phyloP scores from a whole-genome alignment of 2,888 invertebrate genomes.

The Sphinx pinastri region DNA sequence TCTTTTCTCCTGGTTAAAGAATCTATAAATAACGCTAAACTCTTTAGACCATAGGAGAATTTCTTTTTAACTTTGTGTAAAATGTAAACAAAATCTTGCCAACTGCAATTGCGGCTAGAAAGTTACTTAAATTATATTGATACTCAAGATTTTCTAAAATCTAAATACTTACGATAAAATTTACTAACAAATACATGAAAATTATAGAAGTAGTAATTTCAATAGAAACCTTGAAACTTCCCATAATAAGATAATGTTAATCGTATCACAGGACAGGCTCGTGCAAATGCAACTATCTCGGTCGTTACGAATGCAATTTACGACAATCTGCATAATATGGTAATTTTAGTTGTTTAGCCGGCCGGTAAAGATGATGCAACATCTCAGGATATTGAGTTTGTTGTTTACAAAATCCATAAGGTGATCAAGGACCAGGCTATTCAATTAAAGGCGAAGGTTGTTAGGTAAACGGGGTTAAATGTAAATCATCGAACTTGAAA shows the following conservation, averaged over 20 bases:
- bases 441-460: conserved; percentile 14
- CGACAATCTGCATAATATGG: conserved; percentile 36
- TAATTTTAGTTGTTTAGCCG: conserved; percentile 38
- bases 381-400: conserved; percentile 49
- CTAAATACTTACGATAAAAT: no score
- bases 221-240: background rate
- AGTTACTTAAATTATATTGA: background rate
- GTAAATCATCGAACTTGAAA: background rate
- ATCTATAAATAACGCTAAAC: no score
- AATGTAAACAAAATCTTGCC: no score
- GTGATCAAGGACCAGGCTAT: conserved; percentile 12
- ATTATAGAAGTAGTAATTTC: background rate
- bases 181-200: no score
- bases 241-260: background rate
- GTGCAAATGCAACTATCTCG: background rate
- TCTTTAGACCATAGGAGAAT: no score
- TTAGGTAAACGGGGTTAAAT: background rate
- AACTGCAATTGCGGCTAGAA: no score
- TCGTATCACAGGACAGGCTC: background rate
- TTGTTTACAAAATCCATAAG: conserved; percentile 42
- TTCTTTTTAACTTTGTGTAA: no score
- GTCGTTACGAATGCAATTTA: conserved; percentile 18
- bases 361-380: conserved; percentile 72
- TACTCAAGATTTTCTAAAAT: background rate
- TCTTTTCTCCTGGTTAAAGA: no score